Conservation (phyloP, 2,797 vertebrate genomes). For the Kryptopterus vitreolus region DNA sequence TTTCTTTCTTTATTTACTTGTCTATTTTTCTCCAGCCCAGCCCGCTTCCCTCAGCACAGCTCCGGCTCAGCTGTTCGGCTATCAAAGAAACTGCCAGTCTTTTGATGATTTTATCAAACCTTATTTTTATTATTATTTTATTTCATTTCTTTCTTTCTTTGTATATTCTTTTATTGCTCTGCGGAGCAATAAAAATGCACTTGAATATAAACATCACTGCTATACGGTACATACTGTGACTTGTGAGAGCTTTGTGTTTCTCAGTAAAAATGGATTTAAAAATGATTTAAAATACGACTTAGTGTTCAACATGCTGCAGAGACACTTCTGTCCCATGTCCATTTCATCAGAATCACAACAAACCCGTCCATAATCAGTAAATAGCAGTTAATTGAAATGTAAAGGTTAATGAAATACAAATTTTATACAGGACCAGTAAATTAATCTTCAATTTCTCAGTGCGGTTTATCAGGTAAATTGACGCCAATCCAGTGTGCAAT, state of each 20-base stretch:
- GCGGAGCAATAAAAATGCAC: conserved; percentile 6
- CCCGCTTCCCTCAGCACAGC: conserved; percentile 38
- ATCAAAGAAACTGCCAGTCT: conserved; percentile 43
- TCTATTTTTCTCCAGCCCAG: conserved; percentile 49
- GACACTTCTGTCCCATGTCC: conserved; percentile 58
- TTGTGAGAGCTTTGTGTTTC: background rate
- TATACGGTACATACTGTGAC: background rate
- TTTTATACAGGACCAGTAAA: background rate
- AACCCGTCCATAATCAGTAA: background rate
- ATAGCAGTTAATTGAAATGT: background rate
- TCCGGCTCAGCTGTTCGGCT: conserved; percentile 43
- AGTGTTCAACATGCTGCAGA: conserved; percentile 72
- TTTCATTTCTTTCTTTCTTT: background rate
- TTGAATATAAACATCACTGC: background rate
- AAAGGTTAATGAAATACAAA: background rate
- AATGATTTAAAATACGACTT: conserved; percentile 67
- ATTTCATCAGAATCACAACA: background rate
- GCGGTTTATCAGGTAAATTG: background rate
- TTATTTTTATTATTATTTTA: background rate
- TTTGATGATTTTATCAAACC: conserved; percentile 42
- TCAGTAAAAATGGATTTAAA: conserved; percentile 64
- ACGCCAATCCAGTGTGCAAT: background rate
- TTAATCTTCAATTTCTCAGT: background rate
- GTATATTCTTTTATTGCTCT: background rate
- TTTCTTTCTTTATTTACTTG: conserved; percentile 50